Conservation (phyloP, 2,888 invertebrate genomes). For the Ischnus inquisitorius region DNA sequence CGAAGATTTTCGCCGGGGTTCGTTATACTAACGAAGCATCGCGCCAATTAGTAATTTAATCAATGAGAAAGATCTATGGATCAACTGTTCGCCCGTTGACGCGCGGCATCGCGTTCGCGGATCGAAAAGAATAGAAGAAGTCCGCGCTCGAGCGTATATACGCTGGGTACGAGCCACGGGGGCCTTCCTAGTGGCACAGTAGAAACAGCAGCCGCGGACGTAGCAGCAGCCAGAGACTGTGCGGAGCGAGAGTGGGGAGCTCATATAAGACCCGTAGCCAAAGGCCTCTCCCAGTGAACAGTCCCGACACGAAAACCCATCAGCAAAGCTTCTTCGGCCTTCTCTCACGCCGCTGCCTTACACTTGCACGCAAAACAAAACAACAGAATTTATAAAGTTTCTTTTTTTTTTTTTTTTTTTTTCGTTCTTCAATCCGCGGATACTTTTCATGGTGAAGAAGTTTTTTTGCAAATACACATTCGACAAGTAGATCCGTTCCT, state of each 20-base stretch:
- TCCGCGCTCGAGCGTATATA: conserved; percentile 27
- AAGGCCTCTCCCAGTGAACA: conserved; percentile 85
- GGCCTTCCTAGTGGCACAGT: conserved; percentile 78
- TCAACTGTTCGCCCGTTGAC: conserved; percentile 9
- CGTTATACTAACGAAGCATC: background rate
- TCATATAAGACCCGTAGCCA: conserved; percentile 84
- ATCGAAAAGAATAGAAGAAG: conserved; percentile 60
- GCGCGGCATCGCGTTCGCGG: conserved; percentile 27
- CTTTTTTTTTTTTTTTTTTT: conserved; percentile 34
- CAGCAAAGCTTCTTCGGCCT: conserved; percentile 82
- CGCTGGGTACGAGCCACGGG: conserved; percentile 64
- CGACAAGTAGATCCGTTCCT: conserved; percentile 28
- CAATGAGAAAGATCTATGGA: conserved; percentile 54
- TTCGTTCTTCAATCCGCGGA: conserved; percentile 46
- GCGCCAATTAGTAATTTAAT: background rate
- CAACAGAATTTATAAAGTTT: conserved; percentile 47
- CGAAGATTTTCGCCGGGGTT: background rate
- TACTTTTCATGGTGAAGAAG: conserved; percentile 59
- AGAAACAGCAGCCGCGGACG: conserved; percentile 56
- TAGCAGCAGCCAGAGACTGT: conserved; percentile 77
- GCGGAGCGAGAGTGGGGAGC: conserved; percentile 82
- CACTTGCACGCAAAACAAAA: conserved; percentile 64
- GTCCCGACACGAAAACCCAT: conserved; percentile 85
- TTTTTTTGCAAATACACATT: conserved; percentile 40
- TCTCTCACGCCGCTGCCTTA: conserved; percentile 64